phyloP scores from a whole-genome alignment of 2,113 vertebrate species.

The Reinhardtius hippoglossoides region DNA sequence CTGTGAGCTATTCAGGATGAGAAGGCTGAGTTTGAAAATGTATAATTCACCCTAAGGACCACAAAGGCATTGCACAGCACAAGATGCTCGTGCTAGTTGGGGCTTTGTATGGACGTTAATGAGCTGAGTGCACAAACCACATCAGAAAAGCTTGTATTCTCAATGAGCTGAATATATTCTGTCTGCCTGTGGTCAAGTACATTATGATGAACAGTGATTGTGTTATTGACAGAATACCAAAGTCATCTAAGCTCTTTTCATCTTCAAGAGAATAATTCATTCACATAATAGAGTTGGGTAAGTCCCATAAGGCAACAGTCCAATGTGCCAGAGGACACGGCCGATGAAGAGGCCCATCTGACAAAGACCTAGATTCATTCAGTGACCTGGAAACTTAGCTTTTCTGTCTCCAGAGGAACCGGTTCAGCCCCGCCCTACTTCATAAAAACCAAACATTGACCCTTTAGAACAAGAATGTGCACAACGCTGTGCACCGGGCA shows the following conservation, averaged over 20 bases:
- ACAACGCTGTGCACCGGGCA: not conserved
- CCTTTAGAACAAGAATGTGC: not conserved
- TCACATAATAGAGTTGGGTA: not conserved
- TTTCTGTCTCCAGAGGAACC: slow-evolving; percentile 19
- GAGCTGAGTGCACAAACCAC: slow-evolving; percentile 7
- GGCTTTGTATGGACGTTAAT: not conserved
- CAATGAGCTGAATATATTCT: not conserved
- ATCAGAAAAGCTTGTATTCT: slow-evolving; percentile 9
- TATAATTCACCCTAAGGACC: not conserved
- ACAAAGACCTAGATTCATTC: slow-evolving; percentile 21
- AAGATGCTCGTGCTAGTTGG: slow-evolving; percentile 3
- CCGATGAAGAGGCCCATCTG: slow-evolving; percentile 9
- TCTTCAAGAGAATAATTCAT: not conserved
- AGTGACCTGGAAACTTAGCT: slow-evolving; percentile 35
- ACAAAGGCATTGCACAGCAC: not conserved
- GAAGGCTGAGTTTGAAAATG: not conserved
- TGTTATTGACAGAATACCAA: slow-evolving; percentile 19
- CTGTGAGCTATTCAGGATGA: not conserved
- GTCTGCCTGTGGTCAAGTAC: not conserved
- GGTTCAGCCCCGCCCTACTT: slow-evolving; percentile 2
- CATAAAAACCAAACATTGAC: slow-evolving; percentile 31
- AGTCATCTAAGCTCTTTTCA: not conserved
- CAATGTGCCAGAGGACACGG: not conserved
- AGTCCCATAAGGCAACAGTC: slow-evolving; percentile 16
- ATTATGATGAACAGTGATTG: not conserved